A percentile compares a stretch with the other conserved stretches of the same genome.
These are phyloP conservation scores for Chanos chanos DNA, from an alignment of 2,797 vertebrate genomes.

Conservation along the genomic window DNA sequence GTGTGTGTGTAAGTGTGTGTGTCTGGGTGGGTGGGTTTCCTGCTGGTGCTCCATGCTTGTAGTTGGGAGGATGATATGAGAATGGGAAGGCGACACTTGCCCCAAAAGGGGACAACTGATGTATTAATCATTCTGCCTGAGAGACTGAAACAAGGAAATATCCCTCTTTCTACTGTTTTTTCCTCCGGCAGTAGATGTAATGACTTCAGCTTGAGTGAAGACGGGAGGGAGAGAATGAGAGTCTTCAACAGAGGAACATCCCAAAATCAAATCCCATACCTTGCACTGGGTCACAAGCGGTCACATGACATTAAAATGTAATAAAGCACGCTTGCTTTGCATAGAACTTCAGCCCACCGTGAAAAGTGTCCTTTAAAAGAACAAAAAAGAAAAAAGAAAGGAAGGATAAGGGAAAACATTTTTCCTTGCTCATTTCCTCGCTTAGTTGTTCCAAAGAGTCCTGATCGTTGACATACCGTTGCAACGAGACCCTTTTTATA, in stretches of 20 bases:
- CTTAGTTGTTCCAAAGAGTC: background rate
- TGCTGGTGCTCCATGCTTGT: slow-evolving; percentile 8
- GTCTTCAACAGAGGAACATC: background rate
- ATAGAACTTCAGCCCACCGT: background rate
- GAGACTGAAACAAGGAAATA: slow-evolving; percentile 4
- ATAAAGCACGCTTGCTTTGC: background rate
- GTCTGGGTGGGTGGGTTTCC: no score
- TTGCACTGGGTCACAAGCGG: slow-evolving; percentile 1
- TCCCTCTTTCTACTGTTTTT: background rate
- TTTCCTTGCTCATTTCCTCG: background rate
- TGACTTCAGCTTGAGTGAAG: slow-evolving; percentile 2
- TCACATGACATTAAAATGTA: slow-evolving; percentile 24
- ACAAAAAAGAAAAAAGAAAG: background rate
- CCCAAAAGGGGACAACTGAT: slow-evolving; percentile 22
- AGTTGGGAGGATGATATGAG: slow-evolving; percentile 15
- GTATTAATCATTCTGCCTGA: slow-evolving; percentile 27
- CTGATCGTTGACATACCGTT: no score
- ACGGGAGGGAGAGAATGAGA: background rate
- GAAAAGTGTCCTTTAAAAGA: slow-evolving; percentile 20
- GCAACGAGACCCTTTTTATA: no score
- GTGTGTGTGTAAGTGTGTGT: background rate
- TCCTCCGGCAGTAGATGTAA: slow-evolving; percentile 1
- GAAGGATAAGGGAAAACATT: background rate
- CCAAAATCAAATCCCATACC: no score
- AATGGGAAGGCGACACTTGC: slow-evolving; percentile 23